Conservation (phyloP, 2,797 vertebrate species). For the Lepus oiostolus region DNA sequence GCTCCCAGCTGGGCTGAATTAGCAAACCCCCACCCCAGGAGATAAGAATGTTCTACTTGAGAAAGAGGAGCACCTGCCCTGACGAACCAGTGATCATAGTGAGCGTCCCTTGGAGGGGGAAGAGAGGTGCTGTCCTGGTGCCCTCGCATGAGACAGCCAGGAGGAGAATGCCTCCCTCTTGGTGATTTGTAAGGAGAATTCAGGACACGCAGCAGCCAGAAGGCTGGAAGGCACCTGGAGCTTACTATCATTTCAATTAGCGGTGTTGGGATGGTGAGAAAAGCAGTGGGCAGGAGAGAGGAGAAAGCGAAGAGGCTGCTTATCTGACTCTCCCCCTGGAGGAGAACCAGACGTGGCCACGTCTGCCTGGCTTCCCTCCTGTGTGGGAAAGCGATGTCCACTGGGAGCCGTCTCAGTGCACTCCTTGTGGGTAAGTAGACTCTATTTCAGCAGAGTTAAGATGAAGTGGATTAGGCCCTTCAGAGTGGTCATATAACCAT, state of each 20-base stretch:
- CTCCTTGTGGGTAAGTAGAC: not conserved
- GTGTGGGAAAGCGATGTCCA: not conserved
- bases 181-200: not conserved
- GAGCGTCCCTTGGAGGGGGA: not conserved
- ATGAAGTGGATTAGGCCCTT: not conserved
- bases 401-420: not conserved
- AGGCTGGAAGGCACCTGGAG: not conserved
- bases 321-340: not conserved
- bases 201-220: not conserved
- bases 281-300: not conserved
- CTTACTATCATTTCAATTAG: not conserved
- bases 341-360: not conserved
- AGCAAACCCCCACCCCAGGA: not conserved
- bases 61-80: not conserved
- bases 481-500: slow-evolving; percentile 1
- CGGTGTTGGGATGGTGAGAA: not conserved
- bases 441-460: not conserved
- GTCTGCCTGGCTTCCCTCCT: not conserved
- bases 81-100: not conserved
- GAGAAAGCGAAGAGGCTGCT: not conserved
- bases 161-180: not conserved
- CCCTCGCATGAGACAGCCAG: not conserved
- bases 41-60: not conserved
- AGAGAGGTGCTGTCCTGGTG: not conserved
- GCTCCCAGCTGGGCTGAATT: not conserved